A percentile compares a stretch with the other conserved stretches of the same genome.
These are phyloP conservation scores for Cheirogaleus medius DNA, from an alignment of 2,113 vertebrate species.

Conservation along the genomic window DNA sequence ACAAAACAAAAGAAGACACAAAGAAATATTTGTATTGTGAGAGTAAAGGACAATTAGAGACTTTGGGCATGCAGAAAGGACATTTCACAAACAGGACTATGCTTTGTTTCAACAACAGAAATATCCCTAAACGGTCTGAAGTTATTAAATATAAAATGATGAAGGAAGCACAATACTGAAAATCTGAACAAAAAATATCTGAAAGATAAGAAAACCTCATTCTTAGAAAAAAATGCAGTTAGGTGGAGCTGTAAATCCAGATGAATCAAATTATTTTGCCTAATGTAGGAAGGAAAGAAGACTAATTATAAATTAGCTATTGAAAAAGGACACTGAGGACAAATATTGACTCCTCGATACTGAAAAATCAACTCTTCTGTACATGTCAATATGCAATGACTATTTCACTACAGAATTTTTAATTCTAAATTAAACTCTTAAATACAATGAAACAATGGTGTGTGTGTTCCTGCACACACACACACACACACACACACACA, in stretches of 20 bases:
- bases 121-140: neutral
- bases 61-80: neutral
- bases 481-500: too few species aligned
- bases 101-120: neutral
- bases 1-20: conserved; percentile 44
- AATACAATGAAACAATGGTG: neutral
- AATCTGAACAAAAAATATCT: neutral
- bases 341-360: neutral
- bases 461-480: neutral
- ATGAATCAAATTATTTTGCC: conserved; percentile 26
- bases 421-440: neutral
- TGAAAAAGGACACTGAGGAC: neutral
- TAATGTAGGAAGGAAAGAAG: neutral
- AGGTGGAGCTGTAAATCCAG: neutral
- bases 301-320: neutral
- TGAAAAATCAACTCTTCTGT: conserved; percentile 1
- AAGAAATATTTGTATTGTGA: neutral
- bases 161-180: neutral
- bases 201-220: neutral
- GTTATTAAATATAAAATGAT: neutral
- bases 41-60: neutral
- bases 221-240: neutral
- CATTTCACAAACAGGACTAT: neutral
- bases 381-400: neutral
- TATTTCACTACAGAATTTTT: neutral